A percentile compares a stretch with the other conserved stretches of the same genome.
These are phyloP conservation scores for Parasteatoda tepidariorum DNA, from an alignment of 1,140 invertebrate genomes.

Conservation along the genomic window DNA sequence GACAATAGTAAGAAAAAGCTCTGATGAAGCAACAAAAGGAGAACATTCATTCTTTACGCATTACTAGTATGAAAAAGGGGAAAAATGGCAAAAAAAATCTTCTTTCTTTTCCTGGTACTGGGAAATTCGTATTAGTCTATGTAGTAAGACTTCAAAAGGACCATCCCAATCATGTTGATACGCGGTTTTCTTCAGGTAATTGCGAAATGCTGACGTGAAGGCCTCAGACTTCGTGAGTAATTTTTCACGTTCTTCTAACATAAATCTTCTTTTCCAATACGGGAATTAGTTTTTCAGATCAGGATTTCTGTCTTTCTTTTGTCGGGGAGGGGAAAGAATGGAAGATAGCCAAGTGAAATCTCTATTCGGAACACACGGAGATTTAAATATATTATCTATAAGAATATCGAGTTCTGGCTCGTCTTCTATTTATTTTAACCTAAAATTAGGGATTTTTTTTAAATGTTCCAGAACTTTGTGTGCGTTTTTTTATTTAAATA, in stretches of 20 bases:
- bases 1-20: neutral
- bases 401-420: neutral
- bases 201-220: slow-evolving; percentile 15
- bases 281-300: slow-evolving; percentile 30
- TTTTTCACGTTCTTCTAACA: neutral
- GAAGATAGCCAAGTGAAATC: no score
- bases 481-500: no score
- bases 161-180: slow-evolving; percentile 22
- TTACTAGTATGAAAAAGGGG: neutral
- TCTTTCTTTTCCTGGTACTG: neutral
- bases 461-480: no score
- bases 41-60: neutral
- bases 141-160: neutral
- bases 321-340: no score
- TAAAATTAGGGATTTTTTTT: no score
- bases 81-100: neutral
- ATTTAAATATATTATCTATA: no score
- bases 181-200: slow-evolving; percentile 19
- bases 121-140: neutral
- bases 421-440: no score
- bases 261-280: neutral
- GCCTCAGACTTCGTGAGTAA: neutral
- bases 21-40: neutral
- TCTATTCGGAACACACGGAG: no score
- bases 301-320: no score